A percentile compares a stretch with the other conserved stretches of the same genome.
phyloP scores from a whole-genome alignment of 2,797 vertebrate genomes.

The Florisuga fusca region DNA sequence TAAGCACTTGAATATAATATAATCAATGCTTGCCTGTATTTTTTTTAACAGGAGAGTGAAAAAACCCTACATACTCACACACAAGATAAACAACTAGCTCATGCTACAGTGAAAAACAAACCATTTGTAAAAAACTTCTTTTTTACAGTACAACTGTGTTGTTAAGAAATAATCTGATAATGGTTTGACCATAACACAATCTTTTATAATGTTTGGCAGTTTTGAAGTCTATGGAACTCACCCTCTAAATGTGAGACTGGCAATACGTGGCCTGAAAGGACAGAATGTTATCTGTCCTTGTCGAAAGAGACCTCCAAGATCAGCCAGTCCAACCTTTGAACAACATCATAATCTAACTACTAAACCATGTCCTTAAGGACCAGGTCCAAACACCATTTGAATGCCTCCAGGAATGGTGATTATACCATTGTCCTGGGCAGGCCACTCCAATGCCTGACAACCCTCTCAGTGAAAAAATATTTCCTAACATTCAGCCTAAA shows the following conservation, averaged over 20 bases:
- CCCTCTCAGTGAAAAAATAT: no score
- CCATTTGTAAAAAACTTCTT: neutral
- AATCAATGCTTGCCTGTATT: neutral
- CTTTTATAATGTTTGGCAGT: neutral
- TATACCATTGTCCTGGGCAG: no score
- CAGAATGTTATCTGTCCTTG: no score
- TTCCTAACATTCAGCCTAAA: no score
- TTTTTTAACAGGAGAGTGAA: neutral
- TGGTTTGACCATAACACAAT: neutral
- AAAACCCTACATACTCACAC: neutral
- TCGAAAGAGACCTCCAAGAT: no score
- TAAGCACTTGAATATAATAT: neutral
- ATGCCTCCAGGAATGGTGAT: no score
- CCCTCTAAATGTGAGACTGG: neutral
- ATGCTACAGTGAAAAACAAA: neutral
- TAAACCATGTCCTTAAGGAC: no score
- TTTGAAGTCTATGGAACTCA: neutral
- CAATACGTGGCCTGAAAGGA: neutral
- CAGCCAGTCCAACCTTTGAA: no score
- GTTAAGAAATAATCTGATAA: neutral
- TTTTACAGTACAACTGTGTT: neutral
- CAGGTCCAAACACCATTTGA: no score
- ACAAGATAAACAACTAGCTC: neutral
- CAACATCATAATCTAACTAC: no score
- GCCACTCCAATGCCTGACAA: no score